A percentile compares a stretch with the other conserved stretches of the same genome.
Evolutionary conservation across 1,140 invertebrate genomes (phyloP).

Genomic region (Eriosoma lanigerum): DNA sequence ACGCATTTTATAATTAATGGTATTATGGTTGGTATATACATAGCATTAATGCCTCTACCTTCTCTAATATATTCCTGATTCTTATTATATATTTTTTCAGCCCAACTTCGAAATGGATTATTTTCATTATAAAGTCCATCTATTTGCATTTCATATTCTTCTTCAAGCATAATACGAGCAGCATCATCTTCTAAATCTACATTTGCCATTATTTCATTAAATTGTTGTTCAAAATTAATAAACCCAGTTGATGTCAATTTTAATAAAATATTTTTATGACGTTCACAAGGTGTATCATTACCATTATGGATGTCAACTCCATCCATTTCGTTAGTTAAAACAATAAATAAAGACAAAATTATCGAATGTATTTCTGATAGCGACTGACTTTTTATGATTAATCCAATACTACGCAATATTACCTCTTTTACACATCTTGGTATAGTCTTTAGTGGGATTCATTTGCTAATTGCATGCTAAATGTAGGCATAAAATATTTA

Average conservation of each 20-base stretch:
- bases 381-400: background rate
- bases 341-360: background rate
- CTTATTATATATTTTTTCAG: background rate
- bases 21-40: background rate
- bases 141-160: background rate
- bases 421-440: background rate
- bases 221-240: constrained; percentile 12
- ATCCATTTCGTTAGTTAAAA: background rate
- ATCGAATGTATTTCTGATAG: background rate
- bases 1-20: background rate
- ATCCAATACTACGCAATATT: background rate
- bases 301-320: too few relatives aligned
- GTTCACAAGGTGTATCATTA: constrained; percentile 6
- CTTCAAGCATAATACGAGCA: background rate
- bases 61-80: background rate
- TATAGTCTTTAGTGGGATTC: background rate
- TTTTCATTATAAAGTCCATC: background rate
- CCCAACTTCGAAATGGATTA: constrained; percentile 1
- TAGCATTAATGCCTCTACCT: background rate
- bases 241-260: background rate
- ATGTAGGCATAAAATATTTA: too few relatives aligned
- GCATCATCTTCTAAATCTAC: background rate
- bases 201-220: background rate
- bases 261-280: background rate
- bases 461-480: too few relatives aligned